Evolutionary conservation across 2,113 vertebrate genomes (phyloP).

Genomic region (Hydrolagus affinis): DNA sequence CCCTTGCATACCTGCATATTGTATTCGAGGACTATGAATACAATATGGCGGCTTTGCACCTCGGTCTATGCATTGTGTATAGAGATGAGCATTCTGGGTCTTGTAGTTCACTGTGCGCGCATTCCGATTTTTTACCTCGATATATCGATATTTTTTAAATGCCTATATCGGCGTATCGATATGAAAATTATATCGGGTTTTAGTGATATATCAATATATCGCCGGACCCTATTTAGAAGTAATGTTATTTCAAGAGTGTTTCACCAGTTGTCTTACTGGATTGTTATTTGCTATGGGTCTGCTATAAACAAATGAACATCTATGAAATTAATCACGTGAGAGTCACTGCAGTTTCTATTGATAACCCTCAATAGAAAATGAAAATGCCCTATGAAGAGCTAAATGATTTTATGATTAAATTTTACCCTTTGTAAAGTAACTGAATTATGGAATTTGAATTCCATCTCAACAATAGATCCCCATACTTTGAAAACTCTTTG

Average conservation of each 20-base stretch:
- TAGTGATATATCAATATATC: too few relatives aligned
- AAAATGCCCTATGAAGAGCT: neutral
- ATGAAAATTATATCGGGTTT: too few relatives aligned
- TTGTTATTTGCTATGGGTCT: neutral
- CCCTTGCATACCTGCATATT: too few relatives aligned
- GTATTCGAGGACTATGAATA: too few relatives aligned
- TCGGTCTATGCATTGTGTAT: too few relatives aligned
- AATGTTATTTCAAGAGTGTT: constrained; percentile 2
- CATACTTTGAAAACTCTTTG: constrained; percentile 1
- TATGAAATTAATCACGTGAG: neutral
- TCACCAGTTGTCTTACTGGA: neutral
- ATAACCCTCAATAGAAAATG: constrained; percentile 15
- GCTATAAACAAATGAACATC: neutral
- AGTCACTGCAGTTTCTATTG: constrained; percentile 23
- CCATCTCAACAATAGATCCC: neutral
- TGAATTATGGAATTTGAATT: constrained; percentile 24
- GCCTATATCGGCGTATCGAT: too few relatives aligned
- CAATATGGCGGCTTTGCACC: too few relatives aligned
- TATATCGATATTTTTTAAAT: too few relatives aligned
- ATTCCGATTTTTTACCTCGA: too few relatives aligned
- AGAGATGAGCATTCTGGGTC: too few relatives aligned
- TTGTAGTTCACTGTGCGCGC: too few relatives aligned
- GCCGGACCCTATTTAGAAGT: neutral
- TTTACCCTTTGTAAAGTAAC: neutral
- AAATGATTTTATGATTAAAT: constrained; percentile 23